Percentiles rank a stretch among this genome's conserved stretches.
Evolutionary conservation across 1,140 invertebrate species (phyloP).

Genomic region (Globodera rostochiensis): DNA sequence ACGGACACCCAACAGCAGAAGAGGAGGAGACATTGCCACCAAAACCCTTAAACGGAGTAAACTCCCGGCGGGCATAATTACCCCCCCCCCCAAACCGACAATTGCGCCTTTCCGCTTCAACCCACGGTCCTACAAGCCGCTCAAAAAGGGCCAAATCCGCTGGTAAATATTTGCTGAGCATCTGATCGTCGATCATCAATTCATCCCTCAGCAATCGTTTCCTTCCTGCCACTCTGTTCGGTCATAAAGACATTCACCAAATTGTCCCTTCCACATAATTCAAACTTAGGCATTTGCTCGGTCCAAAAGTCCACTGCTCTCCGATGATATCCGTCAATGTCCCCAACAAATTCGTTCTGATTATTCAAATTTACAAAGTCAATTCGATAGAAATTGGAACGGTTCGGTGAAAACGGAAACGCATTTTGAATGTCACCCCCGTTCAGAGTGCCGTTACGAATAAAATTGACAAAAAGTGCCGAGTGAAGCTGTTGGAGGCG

Average conservation of each 20-base stretch:
- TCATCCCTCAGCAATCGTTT: slow-evolving; percentile 10
- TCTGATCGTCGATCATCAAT: not conserved
- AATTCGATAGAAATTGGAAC: too few species aligned
- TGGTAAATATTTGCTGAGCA: slow-evolving; percentile 12
- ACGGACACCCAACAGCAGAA: too few species aligned
- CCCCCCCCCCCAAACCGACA: too few species aligned
- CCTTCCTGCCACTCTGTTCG: not conserved
- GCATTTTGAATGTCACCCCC: not conserved
- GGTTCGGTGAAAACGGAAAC: not conserved
- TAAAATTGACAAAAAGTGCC: slow-evolving; percentile 17
- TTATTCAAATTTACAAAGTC: too few species aligned
- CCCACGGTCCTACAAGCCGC: too few species aligned
- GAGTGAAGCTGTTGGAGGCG: slow-evolving; percentile 15
- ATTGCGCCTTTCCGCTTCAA: too few species aligned
- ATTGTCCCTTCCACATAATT: not conserved
- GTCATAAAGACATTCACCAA: not conserved
- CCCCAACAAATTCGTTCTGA: not conserved
- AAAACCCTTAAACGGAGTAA: too few species aligned
- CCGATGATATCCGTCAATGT: slow-evolving; percentile 6
- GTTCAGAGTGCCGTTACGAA: slow-evolving; percentile 25
- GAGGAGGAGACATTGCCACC: too few species aligned
- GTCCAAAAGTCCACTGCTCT: slow-evolving; percentile 22
- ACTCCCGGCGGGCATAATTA: too few species aligned
- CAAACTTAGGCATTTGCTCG: slow-evolving; percentile 14
- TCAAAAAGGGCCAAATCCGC: slow-evolving; percentile 2